Conservation (phyloP, 2,113 vertebrate genomes). For the Acrocephalus arundinaceus region DNA sequence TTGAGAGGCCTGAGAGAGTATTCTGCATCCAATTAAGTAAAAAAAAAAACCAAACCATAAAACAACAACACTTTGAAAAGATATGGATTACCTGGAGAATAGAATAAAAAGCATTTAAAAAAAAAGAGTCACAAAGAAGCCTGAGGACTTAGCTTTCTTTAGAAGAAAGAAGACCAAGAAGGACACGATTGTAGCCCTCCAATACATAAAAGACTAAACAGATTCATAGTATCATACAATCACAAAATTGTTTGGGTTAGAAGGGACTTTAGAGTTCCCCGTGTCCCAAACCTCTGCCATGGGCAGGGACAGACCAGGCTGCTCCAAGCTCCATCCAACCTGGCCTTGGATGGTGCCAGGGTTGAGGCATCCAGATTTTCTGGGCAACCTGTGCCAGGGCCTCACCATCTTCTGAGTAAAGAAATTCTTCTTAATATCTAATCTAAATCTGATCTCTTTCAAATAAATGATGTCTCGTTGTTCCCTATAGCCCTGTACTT, state of each 20-base stretch:
- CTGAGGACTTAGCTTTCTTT: background rate
- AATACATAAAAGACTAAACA: background rate
- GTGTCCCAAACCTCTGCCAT: rapidly evolving
- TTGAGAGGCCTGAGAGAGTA: background rate
- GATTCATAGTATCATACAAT: background rate
- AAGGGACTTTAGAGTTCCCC: background rate
- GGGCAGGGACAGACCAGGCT: background rate
- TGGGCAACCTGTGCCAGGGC: rapidly evolving
- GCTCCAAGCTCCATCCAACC: background rate
- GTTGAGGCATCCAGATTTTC: rapidly evolving
- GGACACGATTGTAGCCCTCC: background rate
- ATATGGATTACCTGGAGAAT: background rate
- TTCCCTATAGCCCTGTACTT: background rate
- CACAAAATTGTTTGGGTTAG: background rate
- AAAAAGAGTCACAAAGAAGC: background rate
- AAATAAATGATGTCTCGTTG: background rate
- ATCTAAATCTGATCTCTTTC: background rate
- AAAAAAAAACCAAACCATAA: background rate
- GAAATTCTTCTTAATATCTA: background rate
- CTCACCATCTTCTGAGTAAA: background rate
- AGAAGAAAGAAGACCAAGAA: background rate
- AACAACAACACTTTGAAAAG: background rate
- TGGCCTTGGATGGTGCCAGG: background rate
- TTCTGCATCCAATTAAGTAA: background rate
- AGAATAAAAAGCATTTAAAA: background rate